Evolutionary conservation across 2,888 invertebrate genomes (phyloP).

Genomic region (Bugulina stolonifera): DNA sequence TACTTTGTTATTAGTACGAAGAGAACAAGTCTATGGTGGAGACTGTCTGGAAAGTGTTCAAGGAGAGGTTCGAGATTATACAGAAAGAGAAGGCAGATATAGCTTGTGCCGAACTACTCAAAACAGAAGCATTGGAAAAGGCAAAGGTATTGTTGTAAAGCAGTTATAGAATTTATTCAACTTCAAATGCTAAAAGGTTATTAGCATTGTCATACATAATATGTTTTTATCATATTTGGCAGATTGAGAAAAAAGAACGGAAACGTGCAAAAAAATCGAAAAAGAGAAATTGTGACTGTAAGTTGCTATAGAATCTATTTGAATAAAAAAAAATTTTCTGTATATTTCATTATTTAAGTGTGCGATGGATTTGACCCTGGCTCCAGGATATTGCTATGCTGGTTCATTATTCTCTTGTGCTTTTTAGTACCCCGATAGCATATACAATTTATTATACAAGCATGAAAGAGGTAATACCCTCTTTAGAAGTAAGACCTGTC

Average conservation of each 20-base stretch:
- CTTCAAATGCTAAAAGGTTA: background rate
- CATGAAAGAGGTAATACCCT: too few species aligned
- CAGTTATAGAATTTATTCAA: background rate
- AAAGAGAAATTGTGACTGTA: background rate
- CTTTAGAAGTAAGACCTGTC: too few species aligned
- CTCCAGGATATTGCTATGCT: too few species aligned
- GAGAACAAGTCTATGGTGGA: slow-evolving; percentile 10
- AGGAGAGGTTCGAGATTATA: slow-evolving; percentile 14
- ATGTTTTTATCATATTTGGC: background rate
- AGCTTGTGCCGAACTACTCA: slow-evolving; percentile 16
- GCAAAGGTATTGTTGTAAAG: background rate
- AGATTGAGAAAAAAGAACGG: slow-evolving; percentile 19
- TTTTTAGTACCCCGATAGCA: too few species aligned
- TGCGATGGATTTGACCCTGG: too few species aligned
- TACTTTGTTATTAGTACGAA: background rate
- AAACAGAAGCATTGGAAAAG: slow-evolving; percentile 6
- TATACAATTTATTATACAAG: too few species aligned
- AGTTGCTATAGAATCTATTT: background rate
- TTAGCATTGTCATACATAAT: background rate
- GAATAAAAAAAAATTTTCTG: too few species aligned
- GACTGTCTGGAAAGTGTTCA: background rate
- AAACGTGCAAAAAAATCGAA: background rate
- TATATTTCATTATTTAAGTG: too few species aligned
- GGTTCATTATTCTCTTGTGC: too few species aligned
- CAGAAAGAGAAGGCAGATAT: slow-evolving; percentile 20